Base-by-base conservation (phyloP, 2,888 invertebrate genomes). In the Alcis repandata region DNA sequence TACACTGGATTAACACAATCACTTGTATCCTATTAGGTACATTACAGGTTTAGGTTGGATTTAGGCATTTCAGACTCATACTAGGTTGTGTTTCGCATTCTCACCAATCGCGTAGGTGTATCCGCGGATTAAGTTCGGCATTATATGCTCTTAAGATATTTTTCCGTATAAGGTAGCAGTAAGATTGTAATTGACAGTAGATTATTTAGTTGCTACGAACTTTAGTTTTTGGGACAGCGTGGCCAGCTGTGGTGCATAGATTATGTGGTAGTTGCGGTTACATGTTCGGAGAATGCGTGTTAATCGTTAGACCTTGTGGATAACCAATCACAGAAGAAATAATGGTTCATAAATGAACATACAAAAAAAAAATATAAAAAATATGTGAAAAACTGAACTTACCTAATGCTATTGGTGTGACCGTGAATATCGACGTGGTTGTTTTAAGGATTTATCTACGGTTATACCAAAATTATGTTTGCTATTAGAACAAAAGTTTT, bases 121-220 rank as follows among this genome's bases (percentile, higher is more conserved):
- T 54, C 54, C 27, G 3, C 0, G 2, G 32, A n/a, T 22, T 46
- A 57, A 51, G 56, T 62, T 63, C 36, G 59, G 59, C 48, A 8
- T 45, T 40, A 63, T 56, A 43, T 41, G 46, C 59, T 41, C 27
- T 52, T 22, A 49, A 53, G 43, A 41, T 36, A 58, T 59, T 59
- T 63, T 54, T n/a, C 63, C 63, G 41, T 59, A 54, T 59, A 64
- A 41, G 63, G 63, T 41, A 46, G 58, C 33, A 36, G 63, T 59
- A 32, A 53, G 45, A 56, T 58, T 41, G 48, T 59, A 64, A 63
- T 53, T 63, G 63, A 53, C 63, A 63, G 63, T 58, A 57, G 58
- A 53, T 59, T 59, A 63, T 59, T 63, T 63, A 32, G 52, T 43
- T 53, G 57, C 33, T 32, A 62, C 62, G 36, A 43, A 10, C 36